Conservation (phyloP, 2,888 invertebrate species). For the Agapetus fuscipes region DNA sequence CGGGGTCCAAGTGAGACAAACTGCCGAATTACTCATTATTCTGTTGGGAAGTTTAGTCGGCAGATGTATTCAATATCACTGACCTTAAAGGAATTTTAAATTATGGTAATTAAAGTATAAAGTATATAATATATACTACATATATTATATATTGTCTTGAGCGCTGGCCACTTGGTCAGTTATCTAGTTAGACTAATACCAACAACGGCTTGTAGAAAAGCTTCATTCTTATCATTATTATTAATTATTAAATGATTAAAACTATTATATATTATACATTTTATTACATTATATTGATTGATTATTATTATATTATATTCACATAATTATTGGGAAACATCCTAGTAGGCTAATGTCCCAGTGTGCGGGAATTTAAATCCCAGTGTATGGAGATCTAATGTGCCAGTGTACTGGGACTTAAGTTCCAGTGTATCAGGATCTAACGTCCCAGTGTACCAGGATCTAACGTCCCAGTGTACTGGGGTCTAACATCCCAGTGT, state of each 20-base stretch:
- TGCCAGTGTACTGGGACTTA: too few relatives aligned
- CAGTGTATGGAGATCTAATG: slow-evolving; percentile 25
- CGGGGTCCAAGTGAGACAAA: too few relatives aligned
- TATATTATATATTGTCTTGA: slow-evolving; percentile 32
- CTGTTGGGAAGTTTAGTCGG: slow-evolving; percentile 20
- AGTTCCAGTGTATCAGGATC: too few relatives aligned
- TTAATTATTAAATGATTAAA: slow-evolving; percentile 47
- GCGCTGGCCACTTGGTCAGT: slow-evolving; percentile 39
- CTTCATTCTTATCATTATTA: slow-evolving; percentile 50
- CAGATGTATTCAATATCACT: slow-evolving; percentile 20
- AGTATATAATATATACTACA: slow-evolving; percentile 22
- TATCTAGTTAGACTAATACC: slow-evolving; percentile 56
- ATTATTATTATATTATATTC: slow-evolving; percentile 47
- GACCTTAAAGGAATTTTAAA: slow-evolving; percentile 21
- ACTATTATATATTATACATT: slow-evolving; percentile 51
- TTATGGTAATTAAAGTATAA: slow-evolving; percentile 20
- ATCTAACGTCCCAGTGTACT: too few relatives aligned
- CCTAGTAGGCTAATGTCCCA: too few relatives aligned
- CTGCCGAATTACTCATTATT: slow-evolving; percentile 21
- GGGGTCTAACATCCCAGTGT: too few relatives aligned
- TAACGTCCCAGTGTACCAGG: too few relatives aligned
- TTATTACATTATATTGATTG: slow-evolving; percentile 41
- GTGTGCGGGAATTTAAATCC: too few relatives aligned
- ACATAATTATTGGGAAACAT: slow-evolving; percentile 48
- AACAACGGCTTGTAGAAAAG: slow-evolving; percentile 48